Evolutionary conservation across 2,797 vertebrate species (phyloP).

Genomic region (Molossus alvarezi): DNA sequence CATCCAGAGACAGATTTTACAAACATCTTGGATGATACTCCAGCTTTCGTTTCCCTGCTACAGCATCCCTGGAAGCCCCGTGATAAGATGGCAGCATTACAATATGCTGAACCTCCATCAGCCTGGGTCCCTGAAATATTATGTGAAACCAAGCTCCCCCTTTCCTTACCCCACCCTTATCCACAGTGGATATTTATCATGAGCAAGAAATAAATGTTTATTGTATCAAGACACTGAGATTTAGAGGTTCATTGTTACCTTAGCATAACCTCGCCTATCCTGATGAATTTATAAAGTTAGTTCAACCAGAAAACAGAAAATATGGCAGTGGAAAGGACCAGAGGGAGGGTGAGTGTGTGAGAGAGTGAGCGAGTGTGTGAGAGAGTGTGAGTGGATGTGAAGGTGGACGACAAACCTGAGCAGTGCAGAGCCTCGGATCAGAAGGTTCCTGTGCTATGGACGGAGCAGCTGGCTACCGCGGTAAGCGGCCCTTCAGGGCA

Average conservation of each 20-base stretch:
- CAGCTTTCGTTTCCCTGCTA: background rate
- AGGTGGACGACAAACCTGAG: too few relatives aligned
- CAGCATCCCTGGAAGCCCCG: background rate
- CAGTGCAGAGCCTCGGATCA: too few relatives aligned
- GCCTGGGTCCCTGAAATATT: background rate
- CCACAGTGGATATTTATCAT: background rate
- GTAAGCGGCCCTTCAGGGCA: too few relatives aligned
- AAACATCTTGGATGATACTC: background rate
- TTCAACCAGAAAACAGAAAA: too few relatives aligned
- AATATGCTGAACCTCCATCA: background rate
- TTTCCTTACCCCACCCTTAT: background rate
- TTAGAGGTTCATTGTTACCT: background rate
- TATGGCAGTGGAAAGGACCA: too few relatives aligned
- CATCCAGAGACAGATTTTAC: background rate
- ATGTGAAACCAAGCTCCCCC: background rate
- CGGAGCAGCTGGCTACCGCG: too few relatives aligned
- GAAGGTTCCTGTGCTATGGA: too few relatives aligned
- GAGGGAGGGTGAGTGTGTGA: too few relatives aligned
- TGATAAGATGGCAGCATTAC: background rate
- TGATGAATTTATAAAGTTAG: background rate
- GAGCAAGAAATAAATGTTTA: conserved; percentile 32
- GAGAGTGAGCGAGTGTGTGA: too few relatives aligned
- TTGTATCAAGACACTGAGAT: background rate
- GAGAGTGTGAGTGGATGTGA: too few relatives aligned
- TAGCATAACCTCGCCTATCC: background rate